phyloP scores from a whole-genome alignment of 1,140 invertebrate genomes.

The Drosophila athabasca region DNA sequence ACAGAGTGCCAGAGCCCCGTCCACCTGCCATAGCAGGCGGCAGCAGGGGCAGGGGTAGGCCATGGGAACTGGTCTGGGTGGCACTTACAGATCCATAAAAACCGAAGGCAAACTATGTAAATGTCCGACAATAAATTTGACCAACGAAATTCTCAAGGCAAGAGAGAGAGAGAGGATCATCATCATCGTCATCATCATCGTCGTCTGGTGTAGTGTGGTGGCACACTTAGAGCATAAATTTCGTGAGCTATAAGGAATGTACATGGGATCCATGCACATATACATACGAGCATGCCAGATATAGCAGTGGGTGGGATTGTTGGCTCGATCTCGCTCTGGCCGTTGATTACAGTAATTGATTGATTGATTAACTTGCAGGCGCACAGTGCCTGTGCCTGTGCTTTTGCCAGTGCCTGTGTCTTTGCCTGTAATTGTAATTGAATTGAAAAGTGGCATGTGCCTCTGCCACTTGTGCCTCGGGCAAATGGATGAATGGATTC shows the following conservation, averaged over 20 bases:
- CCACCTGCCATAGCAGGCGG: not conserved
- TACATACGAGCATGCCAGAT: not conserved
- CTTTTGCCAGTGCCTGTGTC: too few relatives aligned
- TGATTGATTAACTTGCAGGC: constrained; percentile 72
- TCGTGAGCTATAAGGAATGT: constrained; percentile 11
- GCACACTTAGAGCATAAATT: constrained; percentile 70
- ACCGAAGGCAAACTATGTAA: constrained; percentile 61
- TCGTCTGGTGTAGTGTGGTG: constrained; percentile 13
- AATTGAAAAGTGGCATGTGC: constrained; percentile 61
- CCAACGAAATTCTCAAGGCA: constrained; percentile 27
- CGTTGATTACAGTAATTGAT: constrained; percentile 70
- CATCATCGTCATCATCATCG: too few relatives aligned
- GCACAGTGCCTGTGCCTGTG: not conserved
- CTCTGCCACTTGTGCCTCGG: constrained; percentile 9
- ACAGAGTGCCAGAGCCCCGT: not conserved
- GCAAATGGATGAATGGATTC: too few relatives aligned
- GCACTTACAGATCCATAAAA: constrained; percentile 49
- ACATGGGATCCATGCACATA: not conserved
- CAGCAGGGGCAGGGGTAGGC: not conserved
- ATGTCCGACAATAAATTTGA: constrained; percentile 61
- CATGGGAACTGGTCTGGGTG: constrained; percentile 15
- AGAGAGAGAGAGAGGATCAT: not conserved
- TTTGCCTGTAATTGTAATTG: constrained; percentile 44
- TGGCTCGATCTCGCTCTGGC: constrained; percentile 20
- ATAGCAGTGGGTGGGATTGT: constrained; percentile 23